A percentile compares a stretch with the other conserved stretches of the same genome.
Evolutionary conservation across 2,113 vertebrate genomes (phyloP).

Genomic region (Syngnathus scovelli): DNA sequence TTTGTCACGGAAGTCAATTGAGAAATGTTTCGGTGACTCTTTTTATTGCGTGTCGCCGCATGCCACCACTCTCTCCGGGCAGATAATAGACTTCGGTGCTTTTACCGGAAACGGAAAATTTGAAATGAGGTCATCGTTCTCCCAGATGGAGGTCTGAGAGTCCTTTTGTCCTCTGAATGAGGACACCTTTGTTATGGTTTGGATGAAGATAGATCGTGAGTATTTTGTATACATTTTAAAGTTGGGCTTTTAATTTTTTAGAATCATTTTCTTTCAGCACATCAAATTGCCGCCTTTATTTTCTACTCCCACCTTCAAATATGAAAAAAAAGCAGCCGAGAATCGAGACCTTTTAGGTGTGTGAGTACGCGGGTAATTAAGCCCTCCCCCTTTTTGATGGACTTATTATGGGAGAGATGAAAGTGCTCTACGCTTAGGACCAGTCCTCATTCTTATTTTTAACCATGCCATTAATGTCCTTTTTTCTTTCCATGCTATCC

Average conservation of each 20-base stretch:
- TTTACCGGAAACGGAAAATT: conserved; percentile 14
- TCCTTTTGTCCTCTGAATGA: not conserved
- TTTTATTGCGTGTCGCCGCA: not conserved
- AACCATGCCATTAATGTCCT: conserved; percentile 61
- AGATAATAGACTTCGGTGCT: conserved; percentile 5
- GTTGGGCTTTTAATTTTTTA: too few species aligned
- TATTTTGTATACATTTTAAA: too few species aligned
- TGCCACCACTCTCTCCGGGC: not conserved
- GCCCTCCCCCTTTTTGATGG: conserved; percentile 14
- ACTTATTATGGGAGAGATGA: conserved; percentile 38
- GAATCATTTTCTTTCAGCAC: conserved; percentile 27
- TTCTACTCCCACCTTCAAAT: not conserved
- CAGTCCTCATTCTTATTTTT: conserved; percentile 76
- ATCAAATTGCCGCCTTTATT: conserved; percentile 17
- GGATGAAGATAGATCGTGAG: too few species aligned
- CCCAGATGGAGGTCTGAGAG: conserved; percentile 13
- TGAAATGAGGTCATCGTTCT: conserved; percentile 36
- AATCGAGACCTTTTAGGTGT: not conserved
- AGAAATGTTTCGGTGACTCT: conserved; percentile 2
- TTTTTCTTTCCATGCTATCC: conserved; percentile 17
- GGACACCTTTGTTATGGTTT: too few species aligned
- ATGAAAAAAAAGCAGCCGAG: not conserved
- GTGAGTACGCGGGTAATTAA: not conserved
- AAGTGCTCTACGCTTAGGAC: conserved; percentile 61
- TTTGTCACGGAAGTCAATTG: not conserved